Evolutionary conservation across 2,113 vertebrate genomes (phyloP).

Genomic region (Coreoperca whiteheadi): DNA sequence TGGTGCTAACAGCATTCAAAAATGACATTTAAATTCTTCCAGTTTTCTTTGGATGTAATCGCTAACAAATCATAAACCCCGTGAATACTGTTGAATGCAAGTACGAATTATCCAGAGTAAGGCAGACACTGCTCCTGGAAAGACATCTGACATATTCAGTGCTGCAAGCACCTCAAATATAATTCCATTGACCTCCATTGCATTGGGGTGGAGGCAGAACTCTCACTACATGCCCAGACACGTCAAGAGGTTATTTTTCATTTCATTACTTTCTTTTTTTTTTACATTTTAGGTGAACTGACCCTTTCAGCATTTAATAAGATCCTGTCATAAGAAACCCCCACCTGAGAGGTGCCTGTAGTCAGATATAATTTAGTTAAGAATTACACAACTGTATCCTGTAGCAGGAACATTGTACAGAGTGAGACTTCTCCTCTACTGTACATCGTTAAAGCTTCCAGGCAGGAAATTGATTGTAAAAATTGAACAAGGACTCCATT

Average conservation of each 20-base stretch:
- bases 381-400: not conserved
- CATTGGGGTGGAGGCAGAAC: not conserved
- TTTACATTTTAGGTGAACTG: not conserved
- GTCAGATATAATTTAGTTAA: not conserved
- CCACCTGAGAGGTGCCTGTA: not conserved
- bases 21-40: not conserved
- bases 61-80: not conserved
- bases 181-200: not conserved
- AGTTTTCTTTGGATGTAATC: not conserved
- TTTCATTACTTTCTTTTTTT: no score
- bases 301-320: constrained; percentile 14
- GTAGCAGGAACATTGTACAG: not conserved
- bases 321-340: not conserved
- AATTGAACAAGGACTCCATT: constrained; percentile 39
- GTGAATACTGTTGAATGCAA: not conserved
- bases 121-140: no score
- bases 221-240: not conserved
- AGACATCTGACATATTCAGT: not conserved
- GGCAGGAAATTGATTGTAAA: constrained; percentile 28
- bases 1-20: not conserved
- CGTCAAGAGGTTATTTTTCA: no score
- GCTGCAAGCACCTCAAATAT: not conserved
- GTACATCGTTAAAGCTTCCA: constrained; percentile 26
- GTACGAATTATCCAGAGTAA: not conserved
- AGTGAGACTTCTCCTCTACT: constrained; percentile 24